A percentile compares a stretch with the other conserved stretches of the same genome.
These are phyloP conservation scores for Drosophila pruinosa DNA, from an alignment of 1,140 invertebrate genomes.

Conservation along the genomic window DNA sequence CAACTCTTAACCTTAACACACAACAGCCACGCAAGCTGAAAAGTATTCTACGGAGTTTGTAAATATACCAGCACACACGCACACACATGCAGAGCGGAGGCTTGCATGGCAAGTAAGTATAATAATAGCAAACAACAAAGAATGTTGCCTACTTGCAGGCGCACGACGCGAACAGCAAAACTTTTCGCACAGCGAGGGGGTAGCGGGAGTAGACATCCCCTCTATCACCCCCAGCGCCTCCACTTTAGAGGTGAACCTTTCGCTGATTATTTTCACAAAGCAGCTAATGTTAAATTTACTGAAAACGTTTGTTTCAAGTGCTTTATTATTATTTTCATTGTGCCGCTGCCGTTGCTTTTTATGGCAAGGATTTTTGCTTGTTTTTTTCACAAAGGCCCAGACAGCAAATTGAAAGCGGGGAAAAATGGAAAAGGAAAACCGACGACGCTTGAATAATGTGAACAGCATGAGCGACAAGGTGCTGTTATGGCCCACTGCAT, in stretches of 20 bases:
- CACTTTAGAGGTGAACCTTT: conserved; percentile 25
- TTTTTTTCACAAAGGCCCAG: conserved; percentile 21
- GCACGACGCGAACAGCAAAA: conserved; percentile 56
- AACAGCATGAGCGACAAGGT: conserved; percentile 5
- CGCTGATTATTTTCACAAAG: conserved; percentile 73
- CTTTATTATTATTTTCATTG: conserved; percentile 73
- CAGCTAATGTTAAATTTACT: conserved; percentile 80
- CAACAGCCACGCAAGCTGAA: conserved; percentile 75
- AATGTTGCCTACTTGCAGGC: conserved; percentile 75
- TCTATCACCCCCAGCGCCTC: background rate
- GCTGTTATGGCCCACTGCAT: conserved; percentile 53
- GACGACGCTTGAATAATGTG: conserved; percentile 11
- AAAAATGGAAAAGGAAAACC: background rate
- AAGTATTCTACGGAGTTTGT: conserved; percentile 65
- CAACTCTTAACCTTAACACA: conserved; percentile 70
- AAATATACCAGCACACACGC: conserved; percentile 46
- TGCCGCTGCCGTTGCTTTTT: conserved; percentile 45
- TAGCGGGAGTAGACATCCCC: conserved; percentile 7
- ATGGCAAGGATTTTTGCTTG: conserved; percentile 27
- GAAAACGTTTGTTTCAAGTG: conserved; percentile 80
- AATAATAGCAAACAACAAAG: conserved; percentile 74
- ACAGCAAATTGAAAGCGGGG: conserved; percentile 28
- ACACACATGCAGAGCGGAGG: conserved; percentile 4
- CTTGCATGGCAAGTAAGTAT: conserved; percentile 54
- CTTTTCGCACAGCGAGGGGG: conserved; percentile 39